Conservation (phyloP, 2,113 vertebrate species). For the Noctilio leporinus region DNA sequence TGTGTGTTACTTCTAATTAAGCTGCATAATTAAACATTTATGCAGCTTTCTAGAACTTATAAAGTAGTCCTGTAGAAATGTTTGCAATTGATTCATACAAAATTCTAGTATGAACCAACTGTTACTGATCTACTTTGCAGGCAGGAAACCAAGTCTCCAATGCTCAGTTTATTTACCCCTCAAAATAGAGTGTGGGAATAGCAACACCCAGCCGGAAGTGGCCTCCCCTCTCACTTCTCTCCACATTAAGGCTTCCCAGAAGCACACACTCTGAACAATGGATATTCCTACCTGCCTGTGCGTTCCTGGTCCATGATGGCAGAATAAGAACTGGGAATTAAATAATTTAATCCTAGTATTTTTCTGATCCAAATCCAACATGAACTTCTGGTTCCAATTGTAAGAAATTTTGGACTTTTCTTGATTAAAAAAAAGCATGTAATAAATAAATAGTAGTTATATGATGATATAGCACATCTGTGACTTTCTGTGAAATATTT, state of each 20-base stretch:
- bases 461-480: background rate
- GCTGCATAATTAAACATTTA: background rate
- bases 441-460: background rate
- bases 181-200: background rate
- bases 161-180: background rate
- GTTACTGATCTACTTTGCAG: background rate
- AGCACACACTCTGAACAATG: too few relatives aligned
- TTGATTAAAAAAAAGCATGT: conserved; percentile 25
- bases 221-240: background rate
- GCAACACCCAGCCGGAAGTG: background rate
- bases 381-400: background rate
- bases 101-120: background rate
- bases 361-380: background rate
- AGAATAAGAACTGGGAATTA: background rate
- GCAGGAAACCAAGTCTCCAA: background rate
- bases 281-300: too few relatives aligned
- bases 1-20: background rate
- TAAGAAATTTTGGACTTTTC: background rate
- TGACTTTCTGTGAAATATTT: conserved; percentile 10
- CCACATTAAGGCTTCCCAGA: background rate
- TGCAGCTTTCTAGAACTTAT: background rate
- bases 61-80: background rate
- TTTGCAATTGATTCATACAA: background rate
- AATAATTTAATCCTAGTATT: background rate
- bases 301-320: background rate